Evolutionary conservation across 1,140 invertebrate genomes (phyloP).

Genomic region (Drosophila ironensis): DNA sequence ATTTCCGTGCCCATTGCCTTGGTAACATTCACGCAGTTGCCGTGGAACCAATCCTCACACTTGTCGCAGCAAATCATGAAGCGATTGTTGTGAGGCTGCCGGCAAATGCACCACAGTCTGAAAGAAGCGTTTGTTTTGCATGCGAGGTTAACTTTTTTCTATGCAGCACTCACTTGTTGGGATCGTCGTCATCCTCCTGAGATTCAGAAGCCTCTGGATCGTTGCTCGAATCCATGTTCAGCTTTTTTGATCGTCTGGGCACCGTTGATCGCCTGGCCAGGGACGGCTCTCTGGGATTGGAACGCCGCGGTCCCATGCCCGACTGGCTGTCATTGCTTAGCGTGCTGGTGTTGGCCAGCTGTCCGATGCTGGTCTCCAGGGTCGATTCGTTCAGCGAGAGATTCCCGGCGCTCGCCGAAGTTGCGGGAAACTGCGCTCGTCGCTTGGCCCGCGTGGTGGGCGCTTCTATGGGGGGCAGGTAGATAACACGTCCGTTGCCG

Average conservation of each 20-base stretch:
- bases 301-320: background rate
- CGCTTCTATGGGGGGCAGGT: slow-evolving; percentile 89
- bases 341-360: slow-evolving; percentile 29
- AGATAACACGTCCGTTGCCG: slow-evolving; percentile 88
- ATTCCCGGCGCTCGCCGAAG: slow-evolving; percentile 17
- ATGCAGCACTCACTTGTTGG: slow-evolving; percentile 86
- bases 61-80: slow-evolving; percentile 99
- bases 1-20: slow-evolving; percentile 94
- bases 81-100: slow-evolving; percentile 96
- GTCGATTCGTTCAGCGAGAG: slow-evolving; percentile 31
- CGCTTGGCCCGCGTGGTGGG: slow-evolving; percentile 86
- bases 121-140: background rate
- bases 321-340: slow-evolving; percentile 29
- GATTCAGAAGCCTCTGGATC: slow-evolving; percentile 86
- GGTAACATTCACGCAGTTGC: slow-evolving; percentile 96
- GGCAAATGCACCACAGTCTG: slow-evolving; percentile 97
- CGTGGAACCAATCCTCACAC: slow-evolving; percentile 99
- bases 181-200: slow-evolving; percentile 94
- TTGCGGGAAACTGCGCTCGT: slow-evolving; percentile 58
- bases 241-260: slow-evolving; percentile 49
- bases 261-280: slow-evolving; percentile 18
- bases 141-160: too few species aligned
- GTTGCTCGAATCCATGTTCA: slow-evolving; percentile 22
- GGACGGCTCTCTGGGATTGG: slow-evolving; percentile 43
- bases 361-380: slow-evolving; percentile 28